Evolutionary conservation across 2,888 invertebrate species (phyloP).

Genomic region (Tigriopus californicus): DNA sequence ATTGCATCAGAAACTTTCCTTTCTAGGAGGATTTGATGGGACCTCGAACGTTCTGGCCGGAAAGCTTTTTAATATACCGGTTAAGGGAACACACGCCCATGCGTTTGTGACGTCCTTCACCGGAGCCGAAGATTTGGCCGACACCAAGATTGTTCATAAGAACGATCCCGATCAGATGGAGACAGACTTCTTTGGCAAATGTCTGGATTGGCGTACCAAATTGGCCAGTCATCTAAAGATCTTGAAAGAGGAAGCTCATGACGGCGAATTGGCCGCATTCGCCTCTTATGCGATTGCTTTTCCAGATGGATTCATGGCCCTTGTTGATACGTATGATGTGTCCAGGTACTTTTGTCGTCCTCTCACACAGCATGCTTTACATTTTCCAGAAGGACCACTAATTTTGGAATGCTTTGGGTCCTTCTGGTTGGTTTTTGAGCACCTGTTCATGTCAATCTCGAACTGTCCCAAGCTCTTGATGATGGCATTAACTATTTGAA

Average conservation of each 20-base stretch:
- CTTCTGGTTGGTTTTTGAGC: too few relatives aligned
- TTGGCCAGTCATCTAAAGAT: slow-evolving; percentile 51
- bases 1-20: too few relatives aligned
- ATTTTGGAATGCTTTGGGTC: too few relatives aligned
- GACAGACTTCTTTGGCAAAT: slow-evolving; percentile 8
- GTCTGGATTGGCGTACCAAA: slow-evolving; percentile 42
- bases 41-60: slow-evolving; percentile 96
- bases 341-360: slow-evolving; percentile 54
- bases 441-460: too few relatives aligned
- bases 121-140: slow-evolving; percentile 25
- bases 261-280: slow-evolving; percentile 87
- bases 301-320: slow-evolving; percentile 80
- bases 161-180: background rate
- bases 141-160: background rate
- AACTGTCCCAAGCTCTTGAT: too few relatives aligned
- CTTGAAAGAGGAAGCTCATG: slow-evolving; percentile 65
- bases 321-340: slow-evolving; percentile 97
- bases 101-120: slow-evolving; percentile 89
- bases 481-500: too few relatives aligned
- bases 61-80: slow-evolving; percentile 88
- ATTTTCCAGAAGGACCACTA: background rate
- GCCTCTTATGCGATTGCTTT: slow-evolving; percentile 72
- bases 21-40: slow-evolving; percentile 66
- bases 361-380: too few relatives aligned
- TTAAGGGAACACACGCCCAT: slow-evolving; percentile 93